phyloP scores from a whole-genome alignment of 2,113 vertebrate species.

The Oryzias melastigma region DNA sequence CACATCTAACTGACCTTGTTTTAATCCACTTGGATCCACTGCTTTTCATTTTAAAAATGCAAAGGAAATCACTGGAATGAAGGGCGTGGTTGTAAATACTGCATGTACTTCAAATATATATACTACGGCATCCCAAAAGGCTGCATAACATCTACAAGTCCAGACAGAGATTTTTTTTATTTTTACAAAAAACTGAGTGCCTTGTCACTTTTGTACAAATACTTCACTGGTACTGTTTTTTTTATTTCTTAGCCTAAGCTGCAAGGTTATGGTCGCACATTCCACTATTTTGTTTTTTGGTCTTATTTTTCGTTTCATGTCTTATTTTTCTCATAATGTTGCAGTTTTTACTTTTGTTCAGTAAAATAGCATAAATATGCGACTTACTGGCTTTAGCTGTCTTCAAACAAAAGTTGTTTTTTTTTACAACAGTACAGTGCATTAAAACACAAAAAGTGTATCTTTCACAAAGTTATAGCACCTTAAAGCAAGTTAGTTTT shows the following conservation, averaged over 20 bases:
- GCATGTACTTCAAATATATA: not conserved
- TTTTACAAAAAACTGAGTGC: not conserved
- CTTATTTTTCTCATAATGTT: not conserved
- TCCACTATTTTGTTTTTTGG: conserved; percentile 15
- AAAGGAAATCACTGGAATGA: conserved; percentile 20
- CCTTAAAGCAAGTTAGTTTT: not conserved
- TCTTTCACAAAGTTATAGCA: not conserved
- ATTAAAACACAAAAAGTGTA: not conserved
- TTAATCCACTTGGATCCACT: not conserved
- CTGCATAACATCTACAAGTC: no score
- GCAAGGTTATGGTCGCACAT: not conserved
- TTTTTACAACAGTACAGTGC: not conserved
- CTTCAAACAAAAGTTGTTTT: not conserved
- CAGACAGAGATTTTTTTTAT: not conserved
- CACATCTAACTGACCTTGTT: conserved; percentile 9
- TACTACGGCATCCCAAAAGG: no score
- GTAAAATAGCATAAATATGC: not conserved
- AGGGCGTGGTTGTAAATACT: not conserved
- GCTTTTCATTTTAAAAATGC: conserved; percentile 18
- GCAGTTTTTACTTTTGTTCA: not conserved
- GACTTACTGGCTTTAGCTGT: conserved; percentile 1
- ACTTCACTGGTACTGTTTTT: no score
- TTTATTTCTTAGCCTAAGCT: no score
- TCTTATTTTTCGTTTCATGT: not conserved
- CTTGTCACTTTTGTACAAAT: no score